Base-by-base conservation (phyloP, 2,888 invertebrate species). In the Eucera pruinosa region DNA sequence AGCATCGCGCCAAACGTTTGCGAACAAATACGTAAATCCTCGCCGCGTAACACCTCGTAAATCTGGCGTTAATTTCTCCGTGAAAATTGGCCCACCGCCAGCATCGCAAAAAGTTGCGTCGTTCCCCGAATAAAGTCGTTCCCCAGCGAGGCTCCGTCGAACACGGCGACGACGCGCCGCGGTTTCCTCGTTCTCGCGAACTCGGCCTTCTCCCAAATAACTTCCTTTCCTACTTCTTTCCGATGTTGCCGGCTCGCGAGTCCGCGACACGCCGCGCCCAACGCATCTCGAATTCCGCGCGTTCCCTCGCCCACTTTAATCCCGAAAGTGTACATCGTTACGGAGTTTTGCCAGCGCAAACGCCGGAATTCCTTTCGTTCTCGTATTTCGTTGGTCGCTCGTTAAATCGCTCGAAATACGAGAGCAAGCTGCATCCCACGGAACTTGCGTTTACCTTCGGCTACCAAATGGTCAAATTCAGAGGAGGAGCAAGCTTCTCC, bases 21-120 rank as follows among this genome's bases (percentile, higher is more conserved):
- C 50, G 83, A 86, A 87, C 85, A 86, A 88, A 89, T 84, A 87
- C 85, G 82, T 85, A 81, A 87, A 88, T 88, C 78, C 76, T 73
- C 74, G 73, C 57, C 73, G 61, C 52, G 79, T 83, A 86, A 86
- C 85, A 83, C 86, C 84, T 87, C 87, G 83, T 87, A 89, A 88
- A 88, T 88, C 86, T 82, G 58, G 55, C 80, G 68, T 78, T 88
- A 87, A 88, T 88, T 88, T 84, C 82, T 65, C 69, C 68, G 76
- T 45, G 52, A 72, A 81, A 84, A 84, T 82, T 88, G 88, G 89
- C 81, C 45, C 15, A 0, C 15, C 0, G 81, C 88, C 88, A 88
- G 79, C 75, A 80, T 57, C 54, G 67, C 62, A 66, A 80, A 87
- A 83, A 85, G 70, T 73, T 77, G 23, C 54, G 23, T 0, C 57